Evolutionary conservation across 2,888 invertebrate genomes (phyloP).

Genomic region (Meloe dianella): DNA sequence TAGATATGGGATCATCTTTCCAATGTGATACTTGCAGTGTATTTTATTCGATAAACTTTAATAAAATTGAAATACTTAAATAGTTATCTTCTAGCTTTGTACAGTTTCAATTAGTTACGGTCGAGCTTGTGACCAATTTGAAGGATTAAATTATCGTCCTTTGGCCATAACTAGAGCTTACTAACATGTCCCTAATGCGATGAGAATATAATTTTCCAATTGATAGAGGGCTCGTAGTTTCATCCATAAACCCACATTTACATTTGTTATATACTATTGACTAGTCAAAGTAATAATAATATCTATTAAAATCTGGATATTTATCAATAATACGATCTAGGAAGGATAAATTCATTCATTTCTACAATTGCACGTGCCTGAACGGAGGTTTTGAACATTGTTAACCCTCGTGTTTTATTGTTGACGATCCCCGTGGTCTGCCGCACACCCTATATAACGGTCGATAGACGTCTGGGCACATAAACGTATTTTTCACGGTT

Average conservation of each 20-base stretch:
- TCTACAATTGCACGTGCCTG: constrained; percentile 26
- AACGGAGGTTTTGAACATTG: constrained; percentile 20
- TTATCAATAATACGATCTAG: neutral
- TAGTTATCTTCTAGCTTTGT: neutral
- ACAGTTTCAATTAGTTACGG: constrained; percentile 8
- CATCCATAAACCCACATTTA: neutral
- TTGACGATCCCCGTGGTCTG: constrained; percentile 21
- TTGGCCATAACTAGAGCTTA: constrained; percentile 4
- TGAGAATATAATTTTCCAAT: neutral
- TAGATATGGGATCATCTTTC: too few species aligned
- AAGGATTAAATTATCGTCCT: neutral
- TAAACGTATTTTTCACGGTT: constrained; percentile 31
- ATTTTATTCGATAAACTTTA: neutral
- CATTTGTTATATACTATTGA: neutral
- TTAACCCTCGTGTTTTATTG: constrained; percentile 29
- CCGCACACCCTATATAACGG: constrained; percentile 17
- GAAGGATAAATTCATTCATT: constrained; percentile 18
- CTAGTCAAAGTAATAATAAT: neutral
- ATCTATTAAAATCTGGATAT: neutral
- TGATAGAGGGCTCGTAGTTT: neutral
- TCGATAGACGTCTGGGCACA: constrained; percentile 18
- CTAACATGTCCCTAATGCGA: neutral
- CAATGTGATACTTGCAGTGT: too few species aligned
- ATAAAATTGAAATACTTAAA: neutral
- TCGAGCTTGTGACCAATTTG: neutral